Conservation (phyloP, 2,113 vertebrate species). For the Bubo bubo region DNA sequence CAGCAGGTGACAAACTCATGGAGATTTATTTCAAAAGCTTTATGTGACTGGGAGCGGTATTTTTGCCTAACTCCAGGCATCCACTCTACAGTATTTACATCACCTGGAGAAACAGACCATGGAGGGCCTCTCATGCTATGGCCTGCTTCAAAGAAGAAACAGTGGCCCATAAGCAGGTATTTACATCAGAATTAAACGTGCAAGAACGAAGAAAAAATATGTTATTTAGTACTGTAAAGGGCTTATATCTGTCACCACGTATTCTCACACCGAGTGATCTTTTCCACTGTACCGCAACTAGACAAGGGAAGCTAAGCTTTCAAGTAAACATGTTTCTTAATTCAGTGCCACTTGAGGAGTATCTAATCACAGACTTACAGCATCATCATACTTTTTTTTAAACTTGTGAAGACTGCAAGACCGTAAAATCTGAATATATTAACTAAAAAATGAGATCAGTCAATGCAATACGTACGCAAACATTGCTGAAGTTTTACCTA, state of each 20-base stretch:
- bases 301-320: not conserved
- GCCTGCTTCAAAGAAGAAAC: not conserved
- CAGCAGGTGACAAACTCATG: not conserved
- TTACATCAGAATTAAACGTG: not conserved
- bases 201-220: not conserved
- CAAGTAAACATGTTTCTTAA: not conserved
- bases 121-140: not conserved
- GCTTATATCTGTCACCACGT: accelerated
- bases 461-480: not conserved
- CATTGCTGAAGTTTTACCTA: accelerated
- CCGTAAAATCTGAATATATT: not conserved
- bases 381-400: not conserved
- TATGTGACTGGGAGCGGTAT: not conserved
- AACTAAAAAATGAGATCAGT: not conserved
- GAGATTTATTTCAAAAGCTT: not conserved
- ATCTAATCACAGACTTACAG: not conserved
- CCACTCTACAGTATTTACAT: not conserved
- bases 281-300: not conserved
- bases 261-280: not conserved
- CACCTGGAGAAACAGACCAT: not conserved
- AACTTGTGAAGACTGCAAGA: not conserved
- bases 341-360: not conserved
- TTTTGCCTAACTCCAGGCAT: not conserved
- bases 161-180: not conserved
- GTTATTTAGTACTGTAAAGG: not conserved